Evolutionary conservation across 2,113 vertebrate genomes (phyloP), one percentile per base, ranked within the genome.

Genomic region (Psittacula cyanocephala): DNA sequence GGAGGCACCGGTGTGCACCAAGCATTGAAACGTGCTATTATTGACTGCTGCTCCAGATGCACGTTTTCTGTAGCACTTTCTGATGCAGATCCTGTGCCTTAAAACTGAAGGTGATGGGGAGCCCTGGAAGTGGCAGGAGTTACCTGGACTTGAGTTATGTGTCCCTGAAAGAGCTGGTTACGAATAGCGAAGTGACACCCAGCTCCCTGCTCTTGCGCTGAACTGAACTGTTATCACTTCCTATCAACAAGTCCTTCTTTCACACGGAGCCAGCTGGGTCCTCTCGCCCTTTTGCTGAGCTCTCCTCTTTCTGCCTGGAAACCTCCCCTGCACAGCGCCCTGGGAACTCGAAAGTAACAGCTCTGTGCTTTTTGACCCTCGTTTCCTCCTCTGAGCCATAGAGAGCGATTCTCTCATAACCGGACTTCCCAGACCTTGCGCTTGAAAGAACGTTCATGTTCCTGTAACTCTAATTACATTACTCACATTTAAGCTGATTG

Each of bases 1-100:
- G 4, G 47, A 69, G 63, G 47, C 22, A 19, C 4, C 0, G 0
- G 15, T 3, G n/a, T 9, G 17, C 53, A 24, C 9, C 0, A 1
- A 19, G 24, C 2, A 1, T 50, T 46, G 55, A 10, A 68, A 49
- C 31, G 2, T 6, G 19, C 28, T 1, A 0, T 50, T 22, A 5
- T 0, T 27, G 23, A 3, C 55, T 69, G 43, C 8, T n/a, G 17
- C 57, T 82, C 10, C 41, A 13, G 25, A 10, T 23, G 16, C 27
- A 13, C 3, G 0, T 35, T 70, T 78, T 63, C 70, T 53, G 28
- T 16, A 69, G 57, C 57, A 3, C 6, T n/a, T 82, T 27, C 53
- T 41, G 57, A 13, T 6, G 17, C 2, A 63, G 62, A 37, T 7
- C 9, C 68, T 39, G 29, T 13, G 35, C 39, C 59, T 67, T 43